phyloP scores from a whole-genome alignment of 1,140 invertebrate species.

The Calliopsis andreniformis region DNA sequence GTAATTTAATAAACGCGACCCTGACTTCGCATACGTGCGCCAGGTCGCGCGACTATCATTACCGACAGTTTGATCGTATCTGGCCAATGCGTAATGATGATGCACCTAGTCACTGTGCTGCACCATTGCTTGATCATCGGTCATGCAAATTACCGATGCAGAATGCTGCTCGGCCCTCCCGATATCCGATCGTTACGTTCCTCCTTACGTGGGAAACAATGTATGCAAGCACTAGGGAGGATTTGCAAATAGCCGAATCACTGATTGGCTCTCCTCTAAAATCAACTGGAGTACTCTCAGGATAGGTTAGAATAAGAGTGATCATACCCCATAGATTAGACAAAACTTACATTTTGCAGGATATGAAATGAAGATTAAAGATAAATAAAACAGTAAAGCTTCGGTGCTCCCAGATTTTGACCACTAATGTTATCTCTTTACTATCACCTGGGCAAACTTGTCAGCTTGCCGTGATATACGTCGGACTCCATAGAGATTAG shows the following conservation, averaged over 20 bases:
- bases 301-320: no score
- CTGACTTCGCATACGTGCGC: conserved; percentile 64
- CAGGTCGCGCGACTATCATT: conserved; percentile 71
- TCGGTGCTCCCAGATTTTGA: no score
- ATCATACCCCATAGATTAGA: no score
- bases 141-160: conserved; percentile 63
- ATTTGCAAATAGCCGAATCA: background rate
- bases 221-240: background rate
- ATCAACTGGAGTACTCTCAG: no score
- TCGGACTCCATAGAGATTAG: no score
- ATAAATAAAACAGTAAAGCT: no score
- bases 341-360: no score
- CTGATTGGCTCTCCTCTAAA: background rate
- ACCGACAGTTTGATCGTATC: conserved; percentile 75
- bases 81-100: conserved; percentile 71
- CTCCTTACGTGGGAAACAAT: conserved; percentile 33
- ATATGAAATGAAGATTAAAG: no score
- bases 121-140: conserved; percentile 60
- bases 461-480: no score
- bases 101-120: conserved; percentile 61
- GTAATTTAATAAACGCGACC: conserved; percentile 77
- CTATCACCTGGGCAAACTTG: no score
- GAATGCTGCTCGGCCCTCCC: conserved; percentile 27
- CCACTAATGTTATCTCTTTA: no score
- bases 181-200: background rate